phyloP scores from a whole-genome alignment of 2,113 vertebrate genomes.

The Mormyrus iriodes region DNA sequence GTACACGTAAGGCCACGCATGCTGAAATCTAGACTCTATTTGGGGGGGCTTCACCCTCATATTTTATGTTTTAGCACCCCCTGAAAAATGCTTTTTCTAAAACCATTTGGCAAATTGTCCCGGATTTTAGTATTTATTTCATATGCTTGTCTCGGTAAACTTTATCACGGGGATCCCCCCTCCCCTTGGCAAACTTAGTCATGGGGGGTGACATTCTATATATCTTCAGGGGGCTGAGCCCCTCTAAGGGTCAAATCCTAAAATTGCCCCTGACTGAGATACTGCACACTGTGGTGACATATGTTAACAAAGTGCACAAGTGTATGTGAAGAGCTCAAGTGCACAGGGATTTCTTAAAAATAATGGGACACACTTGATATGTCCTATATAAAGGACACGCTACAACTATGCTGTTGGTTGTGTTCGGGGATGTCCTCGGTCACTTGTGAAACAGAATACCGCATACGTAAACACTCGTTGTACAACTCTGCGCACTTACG shows the following conservation, averaged over 20 bases:
- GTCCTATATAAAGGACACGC: not conserved
- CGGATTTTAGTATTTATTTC: not conserved
- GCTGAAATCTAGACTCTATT: not conserved
- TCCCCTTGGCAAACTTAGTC: not conserved
- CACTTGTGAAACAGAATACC: not conserved
- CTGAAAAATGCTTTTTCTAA: not conserved
- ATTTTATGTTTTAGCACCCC: not conserved
- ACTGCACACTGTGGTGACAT: not conserved
- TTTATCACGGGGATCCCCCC: not conserved
- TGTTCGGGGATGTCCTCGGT: not conserved
- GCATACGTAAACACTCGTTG: not conserved
- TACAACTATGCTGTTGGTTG: not conserved
- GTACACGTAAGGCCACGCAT: not conserved
- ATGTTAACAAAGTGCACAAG: not conserved
- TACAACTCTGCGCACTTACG: not conserved
- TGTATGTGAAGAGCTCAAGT: not conserved
- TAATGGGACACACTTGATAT: not conserved
- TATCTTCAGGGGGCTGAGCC: not conserved
- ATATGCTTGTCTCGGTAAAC: not conserved
- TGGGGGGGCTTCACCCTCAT: not conserved
- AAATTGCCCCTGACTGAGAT: not conserved
- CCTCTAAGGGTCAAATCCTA: not conserved
- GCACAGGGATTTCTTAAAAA: not conserved
- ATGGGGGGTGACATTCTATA: not conserved
- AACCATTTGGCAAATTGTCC: not conserved